These are phyloP conservation scores for Nomada flava DNA, from an alignment of 2,888 invertebrate genomes.

Conservation along the genomic window DNA sequence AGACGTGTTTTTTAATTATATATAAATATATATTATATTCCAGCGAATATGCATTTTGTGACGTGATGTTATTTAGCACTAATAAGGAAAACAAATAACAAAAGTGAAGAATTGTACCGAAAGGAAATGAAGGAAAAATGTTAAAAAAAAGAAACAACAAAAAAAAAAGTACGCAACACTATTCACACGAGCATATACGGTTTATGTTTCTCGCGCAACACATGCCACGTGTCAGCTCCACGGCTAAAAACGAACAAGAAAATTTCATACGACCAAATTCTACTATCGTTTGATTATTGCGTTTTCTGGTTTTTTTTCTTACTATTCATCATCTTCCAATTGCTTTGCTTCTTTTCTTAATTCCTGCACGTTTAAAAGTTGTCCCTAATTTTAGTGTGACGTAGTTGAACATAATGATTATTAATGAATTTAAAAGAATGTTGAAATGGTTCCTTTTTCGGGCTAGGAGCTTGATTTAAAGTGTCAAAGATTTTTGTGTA, in stretches of 20 bases:
- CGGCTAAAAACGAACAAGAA: conserved; percentile 62
- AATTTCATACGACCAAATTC: conserved; percentile 69
- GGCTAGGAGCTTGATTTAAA: conserved; percentile 84
- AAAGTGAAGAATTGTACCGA: conserved; percentile 63
- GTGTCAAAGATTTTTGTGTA: conserved; percentile 85
- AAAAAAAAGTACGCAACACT: conserved; percentile 55
- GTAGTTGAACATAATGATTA: conserved; percentile 83
- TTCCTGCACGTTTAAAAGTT: conserved; percentile 80
- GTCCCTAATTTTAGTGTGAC: conserved; percentile 83
- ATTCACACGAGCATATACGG: conserved; percentile 54
- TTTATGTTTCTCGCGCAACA: conserved; percentile 71
- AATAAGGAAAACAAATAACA: conserved; percentile 69
- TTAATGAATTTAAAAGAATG: conserved; percentile 80
- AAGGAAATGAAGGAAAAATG: conserved; percentile 66
- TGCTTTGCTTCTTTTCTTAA: conserved; percentile 82
- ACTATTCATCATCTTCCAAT: conserved; percentile 79
- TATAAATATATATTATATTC: conserved; percentile 92
- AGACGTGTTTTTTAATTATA: conserved; percentile 83
- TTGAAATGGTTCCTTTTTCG: conserved; percentile 83
- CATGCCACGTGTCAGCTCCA: conserved; percentile 75
- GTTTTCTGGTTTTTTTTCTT: conserved; percentile 68
- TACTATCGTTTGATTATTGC: conserved; percentile 59
- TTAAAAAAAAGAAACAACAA: conserved; percentile 47
- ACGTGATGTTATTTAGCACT: conserved; percentile 88
- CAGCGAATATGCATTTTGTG: conserved; percentile 87